Conservation (phyloP, 2,888 invertebrate species). For the Synanthedon vespiformis region DNA sequence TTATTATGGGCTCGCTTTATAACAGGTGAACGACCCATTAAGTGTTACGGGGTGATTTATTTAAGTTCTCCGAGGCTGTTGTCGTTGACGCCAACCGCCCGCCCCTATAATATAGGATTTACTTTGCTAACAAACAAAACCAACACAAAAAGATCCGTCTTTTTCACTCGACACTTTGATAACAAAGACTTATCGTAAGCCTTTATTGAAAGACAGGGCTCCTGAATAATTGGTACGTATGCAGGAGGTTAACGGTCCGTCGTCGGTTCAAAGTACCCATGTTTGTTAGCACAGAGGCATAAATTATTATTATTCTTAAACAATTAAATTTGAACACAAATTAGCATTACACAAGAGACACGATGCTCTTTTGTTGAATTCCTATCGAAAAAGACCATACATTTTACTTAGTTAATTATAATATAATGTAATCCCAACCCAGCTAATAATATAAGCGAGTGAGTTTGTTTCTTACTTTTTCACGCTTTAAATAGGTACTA, state of each 20-base stretch:
- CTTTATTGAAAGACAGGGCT: conserved; percentile 10
- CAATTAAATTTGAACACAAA: too few relatives aligned
- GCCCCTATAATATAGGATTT: conserved; percentile 19
- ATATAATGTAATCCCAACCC: too few relatives aligned
- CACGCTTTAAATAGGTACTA: too few relatives aligned
- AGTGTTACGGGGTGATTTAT: conserved; percentile 44
- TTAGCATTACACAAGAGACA: neutral
- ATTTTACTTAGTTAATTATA: too few relatives aligned
- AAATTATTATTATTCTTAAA: conserved; percentile 2
- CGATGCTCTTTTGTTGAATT: too few relatives aligned
- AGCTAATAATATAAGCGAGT: too few relatives aligned
- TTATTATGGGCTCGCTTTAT: conserved; percentile 12
- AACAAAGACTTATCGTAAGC: conserved; percentile 11
- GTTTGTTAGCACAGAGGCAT: conserved; percentile 9
- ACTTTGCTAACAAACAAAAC: conserved; percentile 18
- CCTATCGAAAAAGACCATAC: too few relatives aligned
- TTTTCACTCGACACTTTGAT: conserved; percentile 10
- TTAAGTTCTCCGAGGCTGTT: conserved; percentile 26
- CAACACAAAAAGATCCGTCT: conserved; percentile 24
- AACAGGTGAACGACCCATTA: conserved; percentile 44
- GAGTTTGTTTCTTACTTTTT: too few relatives aligned
- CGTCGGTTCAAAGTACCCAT: conserved; percentile 15
- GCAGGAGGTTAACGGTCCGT: conserved; percentile 29
- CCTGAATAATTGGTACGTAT: conserved; percentile 29
- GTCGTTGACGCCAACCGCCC: conserved; percentile 19